A percentile compares a stretch with the other conserved stretches of the same genome.
These are phyloP conservation scores for Cyprinodon diabolis DNA, from an alignment of 2,797 vertebrate genomes.

Conservation along the genomic window DNA sequence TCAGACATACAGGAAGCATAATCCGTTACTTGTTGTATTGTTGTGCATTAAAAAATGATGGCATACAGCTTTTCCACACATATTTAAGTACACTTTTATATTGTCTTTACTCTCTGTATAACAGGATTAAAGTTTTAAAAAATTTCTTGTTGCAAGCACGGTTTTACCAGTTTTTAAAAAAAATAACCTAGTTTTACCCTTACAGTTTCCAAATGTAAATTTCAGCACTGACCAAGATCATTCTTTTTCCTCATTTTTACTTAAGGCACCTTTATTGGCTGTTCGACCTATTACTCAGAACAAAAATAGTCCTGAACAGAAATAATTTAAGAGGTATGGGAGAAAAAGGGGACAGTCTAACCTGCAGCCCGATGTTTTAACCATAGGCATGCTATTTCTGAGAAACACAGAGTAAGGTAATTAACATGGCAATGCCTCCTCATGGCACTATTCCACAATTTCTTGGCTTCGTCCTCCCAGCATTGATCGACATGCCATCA, in stretches of 20 bases:
- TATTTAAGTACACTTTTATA: background rate
- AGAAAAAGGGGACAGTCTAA: background rate
- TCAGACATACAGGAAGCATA: background rate
- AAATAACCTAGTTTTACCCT: background rate
- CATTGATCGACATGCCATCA: background rate
- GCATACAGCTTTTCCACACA: background rate
- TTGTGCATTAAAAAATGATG: background rate
- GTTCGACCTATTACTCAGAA: background rate
- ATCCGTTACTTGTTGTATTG: background rate
- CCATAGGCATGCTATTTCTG: background rate
- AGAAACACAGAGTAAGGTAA: background rate
- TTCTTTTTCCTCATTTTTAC: background rate
- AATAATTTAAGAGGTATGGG: too few species aligned
- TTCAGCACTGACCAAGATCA: background rate
- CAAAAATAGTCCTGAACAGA: too few species aligned
- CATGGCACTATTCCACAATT: too few species aligned
- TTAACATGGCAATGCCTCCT: background rate
- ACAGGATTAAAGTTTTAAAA: background rate
- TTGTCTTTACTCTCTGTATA: background rate
- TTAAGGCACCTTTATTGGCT: background rate
- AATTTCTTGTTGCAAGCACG: background rate
- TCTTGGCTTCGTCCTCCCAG: too few species aligned
- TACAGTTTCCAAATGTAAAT: background rate
- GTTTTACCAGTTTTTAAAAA: background rate
- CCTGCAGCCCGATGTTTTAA: background rate